Evolutionary conservation across 2,888 invertebrate genomes (phyloP).

Genomic region (Ochropleura leucogaster): DNA sequence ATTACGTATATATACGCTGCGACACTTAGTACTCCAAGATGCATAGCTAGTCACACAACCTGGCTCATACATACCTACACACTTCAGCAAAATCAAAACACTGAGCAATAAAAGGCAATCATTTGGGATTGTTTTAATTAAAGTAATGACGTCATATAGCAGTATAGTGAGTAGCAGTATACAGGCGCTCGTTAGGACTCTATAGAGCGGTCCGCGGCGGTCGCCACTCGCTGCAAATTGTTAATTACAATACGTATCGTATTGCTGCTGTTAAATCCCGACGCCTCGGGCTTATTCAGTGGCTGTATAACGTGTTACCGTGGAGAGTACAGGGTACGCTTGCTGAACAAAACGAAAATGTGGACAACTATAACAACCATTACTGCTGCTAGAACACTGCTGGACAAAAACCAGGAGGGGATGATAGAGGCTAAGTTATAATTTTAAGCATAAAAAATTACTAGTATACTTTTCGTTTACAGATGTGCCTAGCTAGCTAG

Average conservation of each 20-base stretch:
- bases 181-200: constrained; percentile 60
- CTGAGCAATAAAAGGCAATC: constrained; percentile 34
- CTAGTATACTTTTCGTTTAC: background rate
- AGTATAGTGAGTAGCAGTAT: constrained; percentile 47
- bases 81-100: constrained; percentile 40
- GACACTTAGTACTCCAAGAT: background rate
- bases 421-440: background rate
- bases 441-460: background rate
- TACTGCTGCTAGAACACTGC: too few relatives aligned
- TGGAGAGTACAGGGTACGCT: background rate
- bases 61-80: constrained; percentile 4
- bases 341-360: background rate
- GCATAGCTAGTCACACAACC: background rate
- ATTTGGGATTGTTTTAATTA: constrained; percentile 53
- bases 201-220: constrained; percentile 39
- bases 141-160: constrained; percentile 57
- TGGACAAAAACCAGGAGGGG: background rate
- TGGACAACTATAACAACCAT: background rate
- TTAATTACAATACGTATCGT: constrained; percentile 61
- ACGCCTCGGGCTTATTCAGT: constrained; percentile 66
- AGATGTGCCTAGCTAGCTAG: background rate
- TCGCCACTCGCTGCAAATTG: constrained; percentile 62
- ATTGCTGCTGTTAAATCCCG: constrained; percentile 65
- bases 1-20: too few relatives aligned
- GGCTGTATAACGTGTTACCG: constrained; percentile 53